Base-by-base conservation (phyloP, 2,888 invertebrate species). In the Tachina lurida region DNA sequence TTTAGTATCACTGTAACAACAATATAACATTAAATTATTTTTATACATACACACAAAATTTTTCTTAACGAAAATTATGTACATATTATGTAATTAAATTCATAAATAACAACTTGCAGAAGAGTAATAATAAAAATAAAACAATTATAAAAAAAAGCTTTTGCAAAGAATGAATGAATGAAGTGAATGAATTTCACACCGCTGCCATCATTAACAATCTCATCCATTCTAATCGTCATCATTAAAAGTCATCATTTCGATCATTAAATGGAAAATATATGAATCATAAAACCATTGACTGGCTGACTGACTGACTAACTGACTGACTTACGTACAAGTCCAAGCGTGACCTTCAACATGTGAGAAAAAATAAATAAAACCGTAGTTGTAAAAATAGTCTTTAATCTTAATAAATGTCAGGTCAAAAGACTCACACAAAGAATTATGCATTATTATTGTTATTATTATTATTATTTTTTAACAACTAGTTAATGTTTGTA, bases 301-400 rank as follows among this genome's bases (percentile, higher is more conserved):
- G 17, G 52, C n/a, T 49, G 15, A 56, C 15, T 45, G n/a, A n/a
- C 45, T 60, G 19, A 41, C 47, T n/a, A n/a, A 56, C 15, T 45
- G n/a, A n/a, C 45, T 60, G 19, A 41, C 47, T n/a, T n/a, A 13
- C 1, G 8, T 31, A 31, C 2, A 10, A 15, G 47, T 47, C 13
- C 10, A 45, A n/a, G 17, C 22, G 2, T 68, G 68, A 68, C 77
- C 77, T 78, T 78, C n/a, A 78, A 7, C n/a, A 15, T 17, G 60
- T 43, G 31, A 70, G 60, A 70, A 62, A 74, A 62, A 41, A 17
- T 17, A 31, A 31, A 31, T 52, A 1, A 8, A 15, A n/a, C 17
- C n/a, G 52, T n/a, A n/a, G 8, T 52, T 52, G n/a, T 31, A 22
- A 43, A 62, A 41, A 17, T 0, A n/a, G 43, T 43, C 10, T n/a